Conservation (phyloP, 2,797 vertebrate species). For the Diglossa cyanea region DNA sequence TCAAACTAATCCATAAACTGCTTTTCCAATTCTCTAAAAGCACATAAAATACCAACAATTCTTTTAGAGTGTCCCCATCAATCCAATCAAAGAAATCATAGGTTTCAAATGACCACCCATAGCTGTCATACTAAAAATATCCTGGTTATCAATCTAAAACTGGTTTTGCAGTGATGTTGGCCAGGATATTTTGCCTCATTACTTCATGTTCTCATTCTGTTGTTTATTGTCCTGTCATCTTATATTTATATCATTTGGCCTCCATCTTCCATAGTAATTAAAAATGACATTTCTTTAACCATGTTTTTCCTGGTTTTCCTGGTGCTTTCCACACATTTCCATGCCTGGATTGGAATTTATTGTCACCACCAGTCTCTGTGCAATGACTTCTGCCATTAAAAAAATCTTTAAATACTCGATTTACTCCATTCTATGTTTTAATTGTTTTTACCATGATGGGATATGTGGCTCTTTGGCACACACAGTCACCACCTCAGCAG, state of each 20-base stretch:
- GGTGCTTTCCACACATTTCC: neutral
- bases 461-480: neutral
- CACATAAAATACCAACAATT: neutral
- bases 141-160: neutral
- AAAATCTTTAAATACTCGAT: neutral
- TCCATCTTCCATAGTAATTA: neutral
- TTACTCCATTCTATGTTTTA: neutral
- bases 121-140: neutral
- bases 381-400: neutral
- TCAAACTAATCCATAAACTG: neutral
- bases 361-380: neutral
- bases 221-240: neutral
- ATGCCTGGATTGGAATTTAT: neutral
- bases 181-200: neutral
- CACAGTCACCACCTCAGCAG: neutral
- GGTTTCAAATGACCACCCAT: neutral
- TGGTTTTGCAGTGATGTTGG: neutral
- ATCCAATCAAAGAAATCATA: neutral
- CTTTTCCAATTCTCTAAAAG: neutral
- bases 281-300: neutral
- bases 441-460: neutral
- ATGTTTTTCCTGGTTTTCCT: neutral
- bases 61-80: neutral
- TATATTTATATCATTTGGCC: neutral
- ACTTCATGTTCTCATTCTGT: neutral